A percentile compares a stretch with the other conserved stretches of the same genome.
phyloP scores from a whole-genome alignment of 1,140 invertebrate species.

The Hormaphis cornu region DNA sequence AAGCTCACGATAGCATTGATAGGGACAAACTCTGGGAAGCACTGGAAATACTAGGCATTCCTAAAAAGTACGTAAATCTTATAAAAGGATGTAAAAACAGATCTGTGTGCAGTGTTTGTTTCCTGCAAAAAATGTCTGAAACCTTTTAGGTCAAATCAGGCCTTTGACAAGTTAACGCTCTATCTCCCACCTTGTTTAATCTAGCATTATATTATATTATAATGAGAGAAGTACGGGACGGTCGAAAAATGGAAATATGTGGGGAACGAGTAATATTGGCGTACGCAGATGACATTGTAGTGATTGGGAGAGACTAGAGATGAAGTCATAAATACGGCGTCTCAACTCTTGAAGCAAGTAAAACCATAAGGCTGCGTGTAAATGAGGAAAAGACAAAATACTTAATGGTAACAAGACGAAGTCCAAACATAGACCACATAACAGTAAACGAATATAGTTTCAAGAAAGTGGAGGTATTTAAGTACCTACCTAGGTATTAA shows the following conservation, averaged over 20 bases:
- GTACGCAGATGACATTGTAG: neutral
- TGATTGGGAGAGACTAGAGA: neutral
- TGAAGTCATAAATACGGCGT: neutral
- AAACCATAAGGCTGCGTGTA: neutral
- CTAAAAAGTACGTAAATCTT: slow-evolving; percentile 6
- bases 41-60: neutral
- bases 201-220: neutral
- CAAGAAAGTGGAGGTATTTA: too few relatives aligned
- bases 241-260: neutral
- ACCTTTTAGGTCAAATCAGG: neutral
- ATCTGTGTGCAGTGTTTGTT: neutral
- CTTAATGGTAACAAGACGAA: too few relatives aligned
- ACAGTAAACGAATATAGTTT: too few relatives aligned
- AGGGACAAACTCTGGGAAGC: neutral
- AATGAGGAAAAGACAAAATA: neutral
- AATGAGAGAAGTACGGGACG: neutral
- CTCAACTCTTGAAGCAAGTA: neutral
- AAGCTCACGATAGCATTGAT: neutral
- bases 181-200: neutral
- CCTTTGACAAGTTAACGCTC: neutral
- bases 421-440: too few relatives aligned
- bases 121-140: neutral
- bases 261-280: neutral
- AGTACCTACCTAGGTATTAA: too few relatives aligned
- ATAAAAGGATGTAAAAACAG: neutral